Percentiles rank a stretch among this genome's conserved stretches.
phyloP scores from a whole-genome alignment of 2,797 vertebrate genomes.

The Sebastes nivosus region DNA sequence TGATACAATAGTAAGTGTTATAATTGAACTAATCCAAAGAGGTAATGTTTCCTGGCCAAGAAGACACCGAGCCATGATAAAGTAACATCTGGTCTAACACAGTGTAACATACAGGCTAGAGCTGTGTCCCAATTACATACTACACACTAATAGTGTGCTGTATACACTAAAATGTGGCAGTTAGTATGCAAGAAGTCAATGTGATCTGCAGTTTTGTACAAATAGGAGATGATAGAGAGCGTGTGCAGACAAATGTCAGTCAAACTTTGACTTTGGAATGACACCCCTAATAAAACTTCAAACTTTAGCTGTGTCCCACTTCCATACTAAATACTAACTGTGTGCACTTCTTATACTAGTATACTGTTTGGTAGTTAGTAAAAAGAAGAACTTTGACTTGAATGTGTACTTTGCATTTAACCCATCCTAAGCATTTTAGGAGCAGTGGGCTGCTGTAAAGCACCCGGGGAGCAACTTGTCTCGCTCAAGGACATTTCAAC shows the following conservation, averaged over 20 bases:
- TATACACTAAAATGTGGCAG: neutral
- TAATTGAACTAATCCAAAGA: neutral
- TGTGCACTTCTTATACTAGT: neutral
- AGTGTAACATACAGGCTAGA: neutral
- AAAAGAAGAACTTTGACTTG: neutral
- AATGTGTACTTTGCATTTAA: neutral
- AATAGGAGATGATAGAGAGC: neutral
- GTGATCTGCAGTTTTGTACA: neutral
- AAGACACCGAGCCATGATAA: neutral
- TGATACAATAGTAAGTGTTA: neutral
- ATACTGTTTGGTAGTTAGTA: neutral
- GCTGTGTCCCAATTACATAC: neutral
- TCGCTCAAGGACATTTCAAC: no score
- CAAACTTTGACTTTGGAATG: neutral
- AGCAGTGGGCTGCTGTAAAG: neutral
- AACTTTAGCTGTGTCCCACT: neutral
- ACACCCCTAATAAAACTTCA: neutral
- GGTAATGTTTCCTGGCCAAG: neutral
- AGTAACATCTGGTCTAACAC: neutral
- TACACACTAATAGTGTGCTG: neutral
- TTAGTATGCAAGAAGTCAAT: neutral
- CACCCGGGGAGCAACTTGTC: no score
- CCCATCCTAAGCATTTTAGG: neutral
- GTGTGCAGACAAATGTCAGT: neutral
- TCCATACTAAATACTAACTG: neutral